phyloP scores from a whole-genome alignment of 2,113 vertebrate species.

The Variabilichromis moorii region DNA sequence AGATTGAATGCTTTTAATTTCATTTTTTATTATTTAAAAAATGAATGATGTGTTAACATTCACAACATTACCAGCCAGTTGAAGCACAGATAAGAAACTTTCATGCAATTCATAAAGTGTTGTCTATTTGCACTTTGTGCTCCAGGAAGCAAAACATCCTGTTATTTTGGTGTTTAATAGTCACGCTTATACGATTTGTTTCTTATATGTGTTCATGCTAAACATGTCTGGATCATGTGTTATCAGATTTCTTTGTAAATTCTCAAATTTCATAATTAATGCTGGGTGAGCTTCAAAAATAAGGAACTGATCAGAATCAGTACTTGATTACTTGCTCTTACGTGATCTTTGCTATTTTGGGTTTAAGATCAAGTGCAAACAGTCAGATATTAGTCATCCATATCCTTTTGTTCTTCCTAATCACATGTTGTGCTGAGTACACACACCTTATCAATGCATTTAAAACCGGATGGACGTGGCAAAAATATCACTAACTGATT shows the following conservation, averaged over 20 bases:
- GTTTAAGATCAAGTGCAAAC: not conserved
- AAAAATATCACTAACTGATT: not conserved
- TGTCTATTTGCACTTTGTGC: rapidly evolving
- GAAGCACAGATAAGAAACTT: not conserved
- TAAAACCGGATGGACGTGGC: not conserved
- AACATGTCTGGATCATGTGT: not conserved
- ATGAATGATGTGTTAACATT: not conserved
- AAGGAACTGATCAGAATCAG: not conserved
- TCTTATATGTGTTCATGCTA: rapidly evolving
- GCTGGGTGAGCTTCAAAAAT: not conserved
- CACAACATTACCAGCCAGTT: not conserved
- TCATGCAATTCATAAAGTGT: rapidly evolving
- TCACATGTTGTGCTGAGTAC: not conserved
- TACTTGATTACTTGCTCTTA: not conserved
- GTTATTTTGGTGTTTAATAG: not conserved
- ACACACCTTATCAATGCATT: not conserved
- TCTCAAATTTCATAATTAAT: not conserved
- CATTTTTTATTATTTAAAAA: not conserved
- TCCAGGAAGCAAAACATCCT: not conserved
- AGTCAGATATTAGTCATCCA: rapidly evolving
- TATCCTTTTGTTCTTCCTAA: not conserved
- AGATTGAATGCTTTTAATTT: rapidly evolving
- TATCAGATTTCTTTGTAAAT: not conserved
- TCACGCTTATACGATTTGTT: rapidly evolving
- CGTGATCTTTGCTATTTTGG: not conserved